A percentile compares a stretch with the other conserved stretches of the same genome.
Evolutionary conservation across 2,888 invertebrate species (phyloP).

Genomic region (Noctua pronuba): DNA sequence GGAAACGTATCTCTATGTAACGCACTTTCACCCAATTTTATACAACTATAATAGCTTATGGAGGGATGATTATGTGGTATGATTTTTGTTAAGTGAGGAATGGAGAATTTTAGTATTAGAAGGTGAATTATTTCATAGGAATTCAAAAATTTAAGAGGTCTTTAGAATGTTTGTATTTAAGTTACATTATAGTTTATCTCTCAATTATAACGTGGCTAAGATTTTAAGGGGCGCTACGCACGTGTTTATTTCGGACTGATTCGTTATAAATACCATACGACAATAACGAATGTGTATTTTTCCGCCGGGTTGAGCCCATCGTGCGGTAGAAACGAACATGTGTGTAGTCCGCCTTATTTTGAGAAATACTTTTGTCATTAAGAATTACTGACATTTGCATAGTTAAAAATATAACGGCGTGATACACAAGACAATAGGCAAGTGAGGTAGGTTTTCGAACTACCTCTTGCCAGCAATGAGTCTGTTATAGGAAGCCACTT

Average conservation of each 20-base stretch:
- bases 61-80: constrained; percentile 30
- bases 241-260: background rate
- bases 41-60: constrained; percentile 34
- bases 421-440: constrained; percentile 7
- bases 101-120: constrained; percentile 21
- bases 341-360: background rate
- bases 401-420: background rate
- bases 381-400: background rate
- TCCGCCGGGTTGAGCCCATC: too few relatives aligned
- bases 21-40: constrained; percentile 56
- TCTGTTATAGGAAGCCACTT: constrained; percentile 24
- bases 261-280: background rate
- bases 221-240: background rate
- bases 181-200: background rate
- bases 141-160: background rate
- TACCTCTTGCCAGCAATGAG: constrained; percentile 7
- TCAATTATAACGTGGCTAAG: background rate
- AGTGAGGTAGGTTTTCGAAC: background rate
- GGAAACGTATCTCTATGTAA: constrained; percentile 78
- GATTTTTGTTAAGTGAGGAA: constrained; percentile 16
- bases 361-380: constrained; percentile 1
- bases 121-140: background rate
- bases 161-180: background rate
- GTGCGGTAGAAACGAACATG: background rate
- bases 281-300: background rate